Base-by-base conservation (phyloP, 2,797 vertebrate genomes). In the Anisognathus igniventris region DNA sequence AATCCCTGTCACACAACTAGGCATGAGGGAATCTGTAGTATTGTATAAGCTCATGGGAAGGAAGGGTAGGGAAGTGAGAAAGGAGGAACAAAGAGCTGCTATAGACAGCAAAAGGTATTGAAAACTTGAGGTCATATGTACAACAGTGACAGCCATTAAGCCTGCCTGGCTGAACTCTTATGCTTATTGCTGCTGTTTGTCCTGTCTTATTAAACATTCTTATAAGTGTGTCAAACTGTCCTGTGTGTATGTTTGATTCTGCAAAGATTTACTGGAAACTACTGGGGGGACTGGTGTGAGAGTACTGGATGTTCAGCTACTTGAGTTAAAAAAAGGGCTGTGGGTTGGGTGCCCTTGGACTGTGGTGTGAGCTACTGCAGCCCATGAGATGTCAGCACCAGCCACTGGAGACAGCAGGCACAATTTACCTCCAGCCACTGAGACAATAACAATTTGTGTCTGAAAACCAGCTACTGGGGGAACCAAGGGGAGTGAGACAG, bases 231-330 rank as follows among this genome's bases (percentile, higher is more conserved):
- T 33, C 33, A 45, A 39, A 57, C 20, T 71, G 6, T 23, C 31
- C 15, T 33, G 6, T 47, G 15, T 47, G 8, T 27, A 18, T 30
- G 12, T 24, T 13, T 67, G 22, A 48, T 13, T 45, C 21, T 58
- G 20, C 10, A 64, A 30, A 44, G 25, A 18, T 23, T 58, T 30
- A 48, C 20, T 50, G 22, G 9, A 54, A 81, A 27, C 28, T 50
- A 20, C 16, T 39, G 9, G 1, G 15, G 3, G 8, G 10, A 67
- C 4, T 44, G 13, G 10, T 1, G 3, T 28, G 18, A 62, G 27
- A 62, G 4, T 45, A 14, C 23, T 30, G 22, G 9, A 22, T 54
- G 12, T 54, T 10, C 10, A 77, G 53, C 18, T 56, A 2, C 6
- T 15, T 31, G 33, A 47, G 22, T 30, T 37, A 50, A 5, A 30